Evolutionary conservation across 2,113 vertebrate species (phyloP).

Genomic region (Oreotrochilus melanogaster): DNA sequence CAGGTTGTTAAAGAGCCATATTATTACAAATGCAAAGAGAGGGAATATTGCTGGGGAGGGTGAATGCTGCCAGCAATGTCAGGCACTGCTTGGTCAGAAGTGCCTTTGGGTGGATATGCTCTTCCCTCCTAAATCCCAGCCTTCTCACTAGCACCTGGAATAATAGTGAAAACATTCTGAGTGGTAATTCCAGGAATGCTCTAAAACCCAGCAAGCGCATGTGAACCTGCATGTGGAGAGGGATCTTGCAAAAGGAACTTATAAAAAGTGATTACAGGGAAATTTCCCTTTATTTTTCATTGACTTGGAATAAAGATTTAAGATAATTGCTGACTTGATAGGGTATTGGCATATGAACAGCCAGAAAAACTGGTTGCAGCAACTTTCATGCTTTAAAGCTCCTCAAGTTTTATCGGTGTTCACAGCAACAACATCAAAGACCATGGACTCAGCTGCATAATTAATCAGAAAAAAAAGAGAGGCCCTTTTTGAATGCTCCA

Average conservation of each 20-base stretch:
- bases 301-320: not conserved
- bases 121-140: not conserved
- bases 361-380: not conserved
- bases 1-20: not conserved
- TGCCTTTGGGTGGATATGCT: not conserved
- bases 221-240: not conserved
- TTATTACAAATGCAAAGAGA: not conserved
- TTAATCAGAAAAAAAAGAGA: slow-evolving; percentile 2
- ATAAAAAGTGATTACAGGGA: not conserved
- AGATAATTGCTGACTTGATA: not conserved
- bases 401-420: slow-evolving; percentile 39
- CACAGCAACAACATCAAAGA: slow-evolving; percentile 28
- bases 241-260: not conserved
- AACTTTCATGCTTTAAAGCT: slow-evolving; percentile 12
- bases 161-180: not conserved
- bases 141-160: not conserved
- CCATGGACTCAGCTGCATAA: not conserved
- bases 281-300: not conserved
- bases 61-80: not conserved
- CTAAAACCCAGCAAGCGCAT: not conserved
- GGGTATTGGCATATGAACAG: not conserved
- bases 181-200: not conserved
- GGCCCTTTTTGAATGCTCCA: not conserved
- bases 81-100: not conserved
- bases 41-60: not conserved